Base-by-base conservation (phyloP, 2,113 vertebrate species). In the Phodopus roborovskii region DNA sequence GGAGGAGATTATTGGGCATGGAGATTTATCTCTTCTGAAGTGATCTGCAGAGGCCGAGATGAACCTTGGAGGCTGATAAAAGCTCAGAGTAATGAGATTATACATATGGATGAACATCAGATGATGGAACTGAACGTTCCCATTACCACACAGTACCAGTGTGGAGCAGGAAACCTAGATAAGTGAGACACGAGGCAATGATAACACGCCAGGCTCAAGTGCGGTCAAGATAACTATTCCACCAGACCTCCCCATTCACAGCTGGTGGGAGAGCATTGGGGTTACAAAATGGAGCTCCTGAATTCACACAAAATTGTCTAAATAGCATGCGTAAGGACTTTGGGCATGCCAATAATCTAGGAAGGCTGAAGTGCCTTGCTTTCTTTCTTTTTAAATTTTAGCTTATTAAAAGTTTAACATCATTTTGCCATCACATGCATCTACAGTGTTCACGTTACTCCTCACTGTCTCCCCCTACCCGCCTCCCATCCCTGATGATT, bases 311-410 rank as follows among this genome's bases (percentile, higher is more conserved):
- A 58, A 36, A 39, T 3, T 58, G 78, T 58, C 53, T 58, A 39
- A n/a, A 58, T 58, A 24, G 78, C 53, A 78, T 58, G 13, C n/a
- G 53, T 36, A 50, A 81, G n/a, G 36, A 78, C 24, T 82, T 30
- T 45, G 17, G 53, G 88, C 39, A 88, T 68, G 92, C 70, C 42
- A 88, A 60, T 33, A 89, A 86, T 89, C 64, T 48, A 95, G 93
- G 22, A 90, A 58, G 17, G 8, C 42, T 28, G 39, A 33, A 91
- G n/a, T 26, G 20, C 6, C 75, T 86, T n/a, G n/a, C n/a, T 30
- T 24, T 53, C 20, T 83, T 42, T 71, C 62, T 42, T 42, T 62
- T 30, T 17, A 30, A 39, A 39, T 17, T 70, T 70, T 70, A 20
- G 39, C 39, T 8, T 39, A 73, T 73, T 73, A 39, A 39, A 39